phyloP scores from a whole-genome alignment of 2,888 invertebrate species.

The Yponomeuta malinellus region DNA sequence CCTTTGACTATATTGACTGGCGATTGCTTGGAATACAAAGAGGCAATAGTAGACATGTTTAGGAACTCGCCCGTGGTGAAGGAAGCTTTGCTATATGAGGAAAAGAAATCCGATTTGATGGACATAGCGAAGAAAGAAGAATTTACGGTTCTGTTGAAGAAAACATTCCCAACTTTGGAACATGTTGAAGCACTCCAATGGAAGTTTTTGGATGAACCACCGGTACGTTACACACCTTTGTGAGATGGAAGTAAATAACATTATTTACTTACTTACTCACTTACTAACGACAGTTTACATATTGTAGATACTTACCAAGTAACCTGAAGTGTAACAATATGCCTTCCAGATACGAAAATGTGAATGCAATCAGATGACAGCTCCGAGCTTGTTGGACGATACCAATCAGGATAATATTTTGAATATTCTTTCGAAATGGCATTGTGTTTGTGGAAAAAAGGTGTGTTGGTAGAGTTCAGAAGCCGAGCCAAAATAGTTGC shows the following conservation, averaged over 20 bases:
- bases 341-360: slow-evolving; percentile 59
- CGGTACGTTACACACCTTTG: slow-evolving; percentile 33
- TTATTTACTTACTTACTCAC: no score
- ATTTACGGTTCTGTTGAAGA: slow-evolving; percentile 54
- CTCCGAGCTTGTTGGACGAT: slow-evolving; percentile 56
- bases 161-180: slow-evolving; percentile 46
- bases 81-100: slow-evolving; percentile 42
- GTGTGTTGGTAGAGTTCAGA: slow-evolving; percentile 27
- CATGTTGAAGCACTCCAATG: slow-evolving; percentile 49
- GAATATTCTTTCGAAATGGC: slow-evolving; percentile 62
- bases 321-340: neutral
- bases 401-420: slow-evolving; percentile 59
- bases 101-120: slow-evolving; percentile 42
- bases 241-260: no score
- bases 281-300: no score
- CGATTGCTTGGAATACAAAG: slow-evolving; percentile 48
- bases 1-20: slow-evolving; percentile 54
- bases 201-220: slow-evolving; percentile 53
- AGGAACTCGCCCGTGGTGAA: slow-evolving; percentile 31
- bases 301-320: no score
- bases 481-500: no score
- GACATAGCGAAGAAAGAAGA: slow-evolving; percentile 41
- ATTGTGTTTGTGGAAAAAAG: slow-evolving; percentile 63
- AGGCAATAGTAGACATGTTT: slow-evolving; percentile 49
- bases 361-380: slow-evolving; percentile 60